Conservation (phyloP, 2,888 invertebrate species). For the Leptogaster cylindrica region DNA sequence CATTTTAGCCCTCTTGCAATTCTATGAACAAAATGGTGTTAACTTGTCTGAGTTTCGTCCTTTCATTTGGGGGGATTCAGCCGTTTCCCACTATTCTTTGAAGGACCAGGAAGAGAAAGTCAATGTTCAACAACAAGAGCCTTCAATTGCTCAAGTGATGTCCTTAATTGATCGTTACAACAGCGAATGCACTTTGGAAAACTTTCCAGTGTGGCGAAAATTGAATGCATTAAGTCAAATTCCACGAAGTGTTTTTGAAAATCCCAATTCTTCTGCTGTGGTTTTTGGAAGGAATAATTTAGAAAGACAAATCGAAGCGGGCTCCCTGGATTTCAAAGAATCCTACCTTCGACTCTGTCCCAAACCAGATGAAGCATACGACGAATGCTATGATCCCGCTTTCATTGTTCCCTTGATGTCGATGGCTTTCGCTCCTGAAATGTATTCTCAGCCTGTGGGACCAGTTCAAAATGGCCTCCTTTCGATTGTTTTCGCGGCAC, state of each 20-base stretch:
- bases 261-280: conserved; percentile 50
- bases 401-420: conserved; percentile 81
- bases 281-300: conserved; percentile 54
- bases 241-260: conserved; percentile 53
- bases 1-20: conserved; percentile 70
- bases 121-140: conserved; percentile 70
- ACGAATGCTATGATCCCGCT: conserved; percentile 77
- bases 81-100: conserved; percentile 78
- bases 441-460: conserved; percentile 73
- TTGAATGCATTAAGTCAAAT: conserved; percentile 60
- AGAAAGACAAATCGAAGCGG: conserved; percentile 55
- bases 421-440: conserved; percentile 76
- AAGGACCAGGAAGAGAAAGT: conserved; percentile 60
- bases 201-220: conserved; percentile 72
- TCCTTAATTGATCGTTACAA: conserved; percentile 72
- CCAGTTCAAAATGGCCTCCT: conserved; percentile 74
- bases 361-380: conserved; percentile 53
- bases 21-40: conserved; percentile 73
- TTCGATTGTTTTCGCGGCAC: conserved; percentile 72
- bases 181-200: conserved; percentile 71
- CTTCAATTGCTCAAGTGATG: conserved; percentile 74
- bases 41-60: conserved; percentile 75
- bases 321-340: conserved; percentile 49
- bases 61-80: conserved; percentile 83
- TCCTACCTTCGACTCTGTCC: conserved; percentile 56